Evolutionary conservation across 1,140 invertebrate genomes (phyloP).

Genomic region (Ceratoteleas bidentatus): DNA sequence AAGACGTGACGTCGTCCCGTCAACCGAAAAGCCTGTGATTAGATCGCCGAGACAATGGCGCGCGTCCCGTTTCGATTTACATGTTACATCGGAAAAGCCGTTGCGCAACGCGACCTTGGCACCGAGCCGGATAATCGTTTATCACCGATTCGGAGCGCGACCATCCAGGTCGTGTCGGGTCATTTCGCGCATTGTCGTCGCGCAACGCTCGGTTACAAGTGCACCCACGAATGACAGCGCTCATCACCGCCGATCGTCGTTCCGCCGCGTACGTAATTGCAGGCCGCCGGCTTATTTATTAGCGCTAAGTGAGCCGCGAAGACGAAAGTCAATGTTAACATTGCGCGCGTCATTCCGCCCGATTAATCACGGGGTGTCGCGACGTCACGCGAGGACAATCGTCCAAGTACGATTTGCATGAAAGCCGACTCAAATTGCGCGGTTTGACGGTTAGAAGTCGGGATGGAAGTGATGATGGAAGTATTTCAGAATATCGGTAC

Average conservation of each 20-base stretch:
- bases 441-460: too few species aligned
- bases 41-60: conserved; percentile 29
- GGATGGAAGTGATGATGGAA: too few species aligned
- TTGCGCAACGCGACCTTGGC: conserved; percentile 57
- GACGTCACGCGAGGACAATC: too few species aligned
- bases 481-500: too few species aligned
- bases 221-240: conserved; percentile 44
- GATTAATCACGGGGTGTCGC: too few species aligned
- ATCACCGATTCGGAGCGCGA: conserved; percentile 58
- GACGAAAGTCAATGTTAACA: conserved; percentile 50
- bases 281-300: conserved; percentile 30
- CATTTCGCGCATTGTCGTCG: conserved; percentile 49
- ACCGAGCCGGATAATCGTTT: conserved; percentile 52
- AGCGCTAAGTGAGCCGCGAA: conserved; percentile 5
- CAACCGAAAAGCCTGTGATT: conserved; percentile 27
- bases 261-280: conserved; percentile 27
- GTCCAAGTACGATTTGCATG: too few species aligned
- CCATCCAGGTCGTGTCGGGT: conserved; percentile 55
- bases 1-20: background rate
- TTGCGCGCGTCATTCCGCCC: conserved; percentile 12
- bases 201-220: conserved; percentile 50
- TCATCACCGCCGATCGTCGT: conserved; percentile 36
- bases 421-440: too few species aligned
- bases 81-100: conserved; percentile 45
- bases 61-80: conserved; percentile 24